Evolutionary conservation across 2,888 invertebrate species (phyloP), one percentile per base, ranked within the genome.

Genomic region (Habroteleia sp.): DNA sequence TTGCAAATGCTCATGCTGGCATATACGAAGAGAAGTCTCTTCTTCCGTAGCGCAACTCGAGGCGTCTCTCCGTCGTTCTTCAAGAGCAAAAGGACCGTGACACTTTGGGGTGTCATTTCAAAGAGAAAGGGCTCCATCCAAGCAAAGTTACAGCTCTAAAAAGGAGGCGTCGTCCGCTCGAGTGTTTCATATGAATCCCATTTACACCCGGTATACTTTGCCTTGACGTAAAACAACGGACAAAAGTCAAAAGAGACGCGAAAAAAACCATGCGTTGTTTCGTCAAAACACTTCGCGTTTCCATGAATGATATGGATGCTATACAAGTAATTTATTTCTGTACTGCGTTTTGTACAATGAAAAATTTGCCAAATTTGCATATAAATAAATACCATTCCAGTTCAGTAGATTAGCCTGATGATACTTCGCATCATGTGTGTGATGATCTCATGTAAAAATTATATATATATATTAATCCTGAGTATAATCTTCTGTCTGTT

Each of bases 71-170:
- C 69, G 56, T 63, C 60, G 52, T 74, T 68, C 56, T 58, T 58
- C 41, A 46, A 75, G 54, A 52, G 54, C 29, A 46, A 69, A 66
- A 75, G 66, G 48, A 66, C 54, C 71, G 54, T 41, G 75, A 20
- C 66, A 75, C 71, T 75, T 75, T 50, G 56, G 50, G 60, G 65
- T 75, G 75, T 65, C 71, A 52, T 66, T 71, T 66, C 71, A 54
- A 65, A 71, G 52, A 65, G 42, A 35, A 62, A 75, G 48, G 46
- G 52, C 46, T 35, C 10, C 37, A 31, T 46, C 29, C 50, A 41
- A 39, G 27, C 33, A 25, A 52, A 65, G 65, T 74, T 66, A 35
- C 65, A 46, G 54, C 35, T 65, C 37, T 29, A 41, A 65, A 65
- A 66, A 48, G 60, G 35, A 66, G 54, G 29, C 75, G 48, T 66